Evolutionary conservation across 2,113 vertebrate species (phyloP).

Genomic region (Marcusenius ussheri): DNA sequence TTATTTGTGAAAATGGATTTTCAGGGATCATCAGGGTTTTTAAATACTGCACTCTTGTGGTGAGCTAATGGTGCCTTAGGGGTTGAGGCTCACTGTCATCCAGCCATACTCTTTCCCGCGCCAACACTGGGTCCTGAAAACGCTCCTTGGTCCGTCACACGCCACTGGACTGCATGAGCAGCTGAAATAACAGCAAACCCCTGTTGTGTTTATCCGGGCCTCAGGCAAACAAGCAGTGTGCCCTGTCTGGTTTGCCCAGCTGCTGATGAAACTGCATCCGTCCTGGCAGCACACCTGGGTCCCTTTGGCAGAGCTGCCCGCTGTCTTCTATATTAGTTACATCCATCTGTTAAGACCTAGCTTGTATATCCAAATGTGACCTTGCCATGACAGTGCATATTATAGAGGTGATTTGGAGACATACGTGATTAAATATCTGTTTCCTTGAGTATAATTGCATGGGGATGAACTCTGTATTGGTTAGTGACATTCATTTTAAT

Average conservation of each 20-base stretch:
- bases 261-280: conserved; percentile 2
- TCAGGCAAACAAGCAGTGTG: neutral
- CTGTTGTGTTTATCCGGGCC: conserved; percentile 5
- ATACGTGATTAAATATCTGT: neutral
- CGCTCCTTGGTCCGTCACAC: neutral
- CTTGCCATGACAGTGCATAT: neutral
- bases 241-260: conserved; percentile 13
- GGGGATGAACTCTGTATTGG: neutral
- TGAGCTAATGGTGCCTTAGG: neutral
- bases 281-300: conserved; percentile 4
- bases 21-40: neutral
- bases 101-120: neutral
- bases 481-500: neutral
- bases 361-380: neutral
- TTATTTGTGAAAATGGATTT: neutral
- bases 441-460: neutral
- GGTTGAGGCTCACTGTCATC: neutral
- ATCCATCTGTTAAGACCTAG: neutral
- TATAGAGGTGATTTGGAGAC: neutral
- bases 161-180: neutral
- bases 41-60: neutral
- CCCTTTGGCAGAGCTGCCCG: neutral
- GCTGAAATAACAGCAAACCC: conserved; percentile 11
- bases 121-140: neutral
- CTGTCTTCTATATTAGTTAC: neutral